phyloP scores from a whole-genome alignment of 2,113 vertebrate species.

The Telmatochromis brichardi region DNA sequence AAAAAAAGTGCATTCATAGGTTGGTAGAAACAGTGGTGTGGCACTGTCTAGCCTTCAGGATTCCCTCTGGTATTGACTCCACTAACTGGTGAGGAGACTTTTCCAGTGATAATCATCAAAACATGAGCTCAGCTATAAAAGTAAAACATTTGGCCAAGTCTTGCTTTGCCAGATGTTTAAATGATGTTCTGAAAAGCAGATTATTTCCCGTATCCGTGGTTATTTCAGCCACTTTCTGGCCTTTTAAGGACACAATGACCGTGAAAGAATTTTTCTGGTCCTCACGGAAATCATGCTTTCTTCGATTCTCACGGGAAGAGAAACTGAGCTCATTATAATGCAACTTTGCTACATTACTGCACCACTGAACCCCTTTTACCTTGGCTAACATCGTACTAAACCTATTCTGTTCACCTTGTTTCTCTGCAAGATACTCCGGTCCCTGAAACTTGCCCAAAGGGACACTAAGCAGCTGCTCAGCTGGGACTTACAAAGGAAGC shows the following conservation, averaged over 20 bases:
- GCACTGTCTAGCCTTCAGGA: neutral
- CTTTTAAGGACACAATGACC: neutral
- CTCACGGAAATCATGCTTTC: slow-evolving; percentile 20
- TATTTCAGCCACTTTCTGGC: neutral
- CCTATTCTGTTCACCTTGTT: slow-evolving; percentile 11
- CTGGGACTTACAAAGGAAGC: slow-evolving; percentile 5
- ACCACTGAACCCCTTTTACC: slow-evolving; percentile 15
- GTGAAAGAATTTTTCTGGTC: neutral
- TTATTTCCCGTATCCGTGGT: neutral
- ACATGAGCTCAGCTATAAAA: neutral
- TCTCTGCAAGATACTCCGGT: neutral
- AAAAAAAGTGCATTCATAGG: slow-evolving; percentile 46
- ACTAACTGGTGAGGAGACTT: neutral
- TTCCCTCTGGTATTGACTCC: slow-evolving; percentile 15
- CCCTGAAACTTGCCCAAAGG: neutral
- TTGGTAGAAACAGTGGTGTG: slow-evolving; percentile 2
- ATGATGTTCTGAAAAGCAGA: neutral
- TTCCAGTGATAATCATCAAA: neutral
- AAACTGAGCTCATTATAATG: slow-evolving; percentile 42
- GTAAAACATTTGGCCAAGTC: neutral
- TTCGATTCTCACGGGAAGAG: slow-evolving; percentile 1
- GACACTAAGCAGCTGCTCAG: neutral
- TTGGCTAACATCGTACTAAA: slow-evolving; percentile 9
- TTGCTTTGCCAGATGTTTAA: neutral
- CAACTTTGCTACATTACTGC: slow-evolving; percentile 33